Base-by-base conservation (phyloP, 2,797 vertebrate species). In the Trichosurus vulpecula region DNA sequence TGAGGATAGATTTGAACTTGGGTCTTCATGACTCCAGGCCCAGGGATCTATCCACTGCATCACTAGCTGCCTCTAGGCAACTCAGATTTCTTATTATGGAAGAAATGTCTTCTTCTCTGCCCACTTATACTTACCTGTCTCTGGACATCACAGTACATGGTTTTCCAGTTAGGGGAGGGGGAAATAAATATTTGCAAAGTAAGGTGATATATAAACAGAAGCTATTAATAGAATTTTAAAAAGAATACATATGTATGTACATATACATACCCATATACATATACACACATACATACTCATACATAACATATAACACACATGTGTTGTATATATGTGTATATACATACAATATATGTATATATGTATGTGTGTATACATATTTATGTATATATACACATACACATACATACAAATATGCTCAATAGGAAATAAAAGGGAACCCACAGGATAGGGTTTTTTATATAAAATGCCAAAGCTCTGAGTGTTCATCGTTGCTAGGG, bases 361-460 rank as follows among this genome's bases (percentile, higher is more conserved):
- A 9, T 6, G 27, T 4, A 55, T 22, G 25, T 4, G 55, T 6
- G 25, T 25, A 29, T 1, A 31, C 4, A 14, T 13, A 35, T 4
- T 14, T 5, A 5, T 13, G 8, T 13, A 61, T 4, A 6, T 4
- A 19, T 19, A 74, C 0, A 66, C 4, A 66, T 2, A 0, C 35
- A 31, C 16, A n/a, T 66, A 66, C 9, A 14, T 16, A 74, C 22
- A 27, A 11, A 51, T 51, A 51, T 47, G 87, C 41, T 87, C 22
- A 81, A 27, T 74, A 41, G 6, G 10, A 1, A 51, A 87, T 74
- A 81, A 87, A 87, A 47, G 22, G 8, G 41, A 87, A 51, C 25
- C 4, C 1, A 22, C 41, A 87, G 22, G 25, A 47, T 47, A 47
- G 41, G 19, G 22, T 11, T 87, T 51, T 41, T 81, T 41, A 87